A percentile compares a stretch with the other conserved stretches of the same genome.
Evolutionary conservation across 2,888 invertebrate species (phyloP).

Genomic region (Muschampia plurimacula): DNA sequence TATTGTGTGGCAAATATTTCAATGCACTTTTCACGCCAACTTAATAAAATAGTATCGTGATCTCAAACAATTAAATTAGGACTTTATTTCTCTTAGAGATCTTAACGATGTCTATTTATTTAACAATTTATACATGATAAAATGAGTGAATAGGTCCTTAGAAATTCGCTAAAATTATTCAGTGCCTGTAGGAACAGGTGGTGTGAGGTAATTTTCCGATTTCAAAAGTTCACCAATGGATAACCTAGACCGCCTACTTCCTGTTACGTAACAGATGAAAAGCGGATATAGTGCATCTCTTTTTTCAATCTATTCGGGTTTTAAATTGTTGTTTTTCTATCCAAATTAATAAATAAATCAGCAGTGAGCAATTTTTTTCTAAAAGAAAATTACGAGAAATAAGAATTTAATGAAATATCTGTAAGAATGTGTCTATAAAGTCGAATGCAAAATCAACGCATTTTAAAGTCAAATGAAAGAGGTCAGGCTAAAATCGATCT

Average conservation of each 20-base stretch:
- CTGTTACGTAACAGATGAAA: conserved; percentile 6
- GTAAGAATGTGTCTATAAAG: background rate
- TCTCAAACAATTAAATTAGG: background rate
- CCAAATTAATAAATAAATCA: background rate
- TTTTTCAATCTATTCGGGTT: background rate
- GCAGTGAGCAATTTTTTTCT: background rate
- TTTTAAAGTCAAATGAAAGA: background rate
- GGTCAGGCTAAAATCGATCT: background rate
- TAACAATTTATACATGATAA: background rate
- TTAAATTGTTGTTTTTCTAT: background rate
- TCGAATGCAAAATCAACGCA: background rate
- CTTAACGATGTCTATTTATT: too few species aligned
- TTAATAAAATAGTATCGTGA: background rate
- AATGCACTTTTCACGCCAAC: background rate
- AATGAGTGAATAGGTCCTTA: background rate
- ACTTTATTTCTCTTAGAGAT: background rate
- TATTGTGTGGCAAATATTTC: too few species aligned
- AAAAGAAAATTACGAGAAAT: background rate
- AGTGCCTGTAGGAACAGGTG: background rate
- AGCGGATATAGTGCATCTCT: conserved; percentile 1
- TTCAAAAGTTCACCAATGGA: conserved; percentile 1
- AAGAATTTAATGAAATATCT: background rate
- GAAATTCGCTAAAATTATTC: background rate
- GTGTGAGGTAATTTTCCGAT: background rate
- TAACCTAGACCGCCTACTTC: conserved; percentile 23